Base-by-base conservation (phyloP, 35 echinoderm and acorn worm genomes). In the Lytechinus variegatus region DNA sequence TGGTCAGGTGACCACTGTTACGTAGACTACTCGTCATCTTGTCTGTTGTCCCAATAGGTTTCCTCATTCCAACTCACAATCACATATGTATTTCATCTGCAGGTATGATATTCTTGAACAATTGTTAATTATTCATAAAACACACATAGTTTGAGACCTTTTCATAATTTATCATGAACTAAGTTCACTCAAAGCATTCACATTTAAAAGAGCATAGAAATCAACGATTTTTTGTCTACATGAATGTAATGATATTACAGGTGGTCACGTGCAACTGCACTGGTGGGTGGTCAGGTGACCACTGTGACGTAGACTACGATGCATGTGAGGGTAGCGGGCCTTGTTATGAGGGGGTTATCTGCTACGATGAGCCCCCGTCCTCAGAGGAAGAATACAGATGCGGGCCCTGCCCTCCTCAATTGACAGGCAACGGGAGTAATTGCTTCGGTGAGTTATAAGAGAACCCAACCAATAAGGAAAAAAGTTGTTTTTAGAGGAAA, bases 231-330 rank as follows among this genome's bases (percentile, higher is more conserved):
- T 60, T 60, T 60, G 5, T 71, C 16, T 21, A 71, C 6, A 9
- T 11, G 55, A 71, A 19, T 19, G 3, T 60, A 71, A 71, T 71
- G 5, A 19, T 5, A 71, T 89, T 60, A 10, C 87, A 98, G 97
- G 96, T 98, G 13, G 97, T 98, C 33, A 54, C 89, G 88, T 98
- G 97, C 86, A 94, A 87, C 61, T 98, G 97, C 54, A 27, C 92
- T 27, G 19, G 53, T 14, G 97, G 96, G 10, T 98, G 90, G 61
- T 66, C 92, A 53, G 96, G 96, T 21, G 94, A 87, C 9, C 89
- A 56, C 53, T 98, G 97, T 95, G 57, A 95, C 5, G 88, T 79
- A 24, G 96, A 98, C 60, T 96, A 56, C 53, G 87, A 98, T 94
- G 95, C 97, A 0, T 98, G 97, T 94, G 55, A 87, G 53, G 96